Evolutionary conservation across 2,113 vertebrate genomes (phyloP).

Genomic region (Pachycephala philippinensis): DNA sequence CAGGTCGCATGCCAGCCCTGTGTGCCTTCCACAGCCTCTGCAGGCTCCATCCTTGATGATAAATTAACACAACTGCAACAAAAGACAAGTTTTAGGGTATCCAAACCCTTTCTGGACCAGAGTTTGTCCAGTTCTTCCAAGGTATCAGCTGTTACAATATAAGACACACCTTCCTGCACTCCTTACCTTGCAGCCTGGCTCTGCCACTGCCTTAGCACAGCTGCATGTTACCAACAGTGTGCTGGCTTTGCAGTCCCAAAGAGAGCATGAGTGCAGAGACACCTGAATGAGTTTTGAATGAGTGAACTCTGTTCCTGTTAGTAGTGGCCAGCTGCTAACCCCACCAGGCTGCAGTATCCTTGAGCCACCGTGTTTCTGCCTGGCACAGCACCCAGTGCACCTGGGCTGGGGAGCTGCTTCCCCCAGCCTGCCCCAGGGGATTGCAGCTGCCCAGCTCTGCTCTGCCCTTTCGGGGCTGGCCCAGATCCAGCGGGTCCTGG

Average conservation of each 20-base stretch:
- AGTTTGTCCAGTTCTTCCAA: not conserved
- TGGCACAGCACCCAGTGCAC: not conserved
- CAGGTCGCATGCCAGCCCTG: fast-evolving
- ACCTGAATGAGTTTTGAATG: not conserved
- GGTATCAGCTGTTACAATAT: not conserved
- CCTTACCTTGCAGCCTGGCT: not conserved
- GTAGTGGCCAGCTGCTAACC: not conserved
- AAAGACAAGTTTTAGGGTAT: not conserved
- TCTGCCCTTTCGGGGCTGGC: not conserved
- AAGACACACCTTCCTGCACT: not conserved
- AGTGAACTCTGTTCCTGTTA: not conserved
- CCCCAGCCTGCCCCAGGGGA: not conserved
- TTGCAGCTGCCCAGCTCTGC: not conserved
- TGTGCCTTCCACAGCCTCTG: not conserved
- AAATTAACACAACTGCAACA: not conserved
- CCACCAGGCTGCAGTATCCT: not conserved
- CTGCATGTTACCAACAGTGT: not conserved
- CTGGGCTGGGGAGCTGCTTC: not conserved
- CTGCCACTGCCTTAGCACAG: not conserved
- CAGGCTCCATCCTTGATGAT: not conserved
- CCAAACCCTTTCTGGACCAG: not conserved
- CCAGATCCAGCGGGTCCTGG: fast-evolving
- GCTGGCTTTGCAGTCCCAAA: not conserved
- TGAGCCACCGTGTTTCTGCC: fast-evolving
- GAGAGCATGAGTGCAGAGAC: not conserved